Conservation (phyloP, 2,113 vertebrate genomes). For the Daphoenositta chrysoptera region DNA sequence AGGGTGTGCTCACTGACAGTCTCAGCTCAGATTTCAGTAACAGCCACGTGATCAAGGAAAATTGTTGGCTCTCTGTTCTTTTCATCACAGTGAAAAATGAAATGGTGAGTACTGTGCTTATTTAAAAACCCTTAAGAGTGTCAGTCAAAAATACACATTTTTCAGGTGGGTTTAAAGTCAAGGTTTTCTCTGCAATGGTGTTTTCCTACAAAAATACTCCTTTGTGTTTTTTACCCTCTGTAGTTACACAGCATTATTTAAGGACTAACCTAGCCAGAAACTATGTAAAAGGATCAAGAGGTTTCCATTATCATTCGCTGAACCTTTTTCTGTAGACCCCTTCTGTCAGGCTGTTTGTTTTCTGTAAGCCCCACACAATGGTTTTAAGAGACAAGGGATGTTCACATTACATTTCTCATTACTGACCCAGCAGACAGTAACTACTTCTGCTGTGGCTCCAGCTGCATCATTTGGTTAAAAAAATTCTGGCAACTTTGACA, state of each 20-base stretch:
- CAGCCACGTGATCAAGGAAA: neutral
- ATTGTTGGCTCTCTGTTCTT: neutral
- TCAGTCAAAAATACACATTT: neutral
- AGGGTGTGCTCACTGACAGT: neutral
- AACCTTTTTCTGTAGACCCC: neutral
- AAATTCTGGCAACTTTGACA: neutral
- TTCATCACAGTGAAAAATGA: neutral
- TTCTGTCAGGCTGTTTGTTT: neutral
- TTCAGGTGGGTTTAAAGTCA: neutral
- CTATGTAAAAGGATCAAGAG: neutral
- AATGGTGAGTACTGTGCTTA: neutral
- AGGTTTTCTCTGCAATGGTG: neutral
- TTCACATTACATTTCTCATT: neutral
- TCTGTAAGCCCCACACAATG: neutral
- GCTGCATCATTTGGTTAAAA: neutral
- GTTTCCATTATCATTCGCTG: neutral
- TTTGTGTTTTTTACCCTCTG: fast-evolving
- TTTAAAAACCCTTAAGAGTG: neutral
- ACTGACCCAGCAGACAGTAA: neutral
- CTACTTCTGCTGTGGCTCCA: neutral
- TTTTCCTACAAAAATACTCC: neutral
- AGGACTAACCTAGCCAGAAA: neutral
- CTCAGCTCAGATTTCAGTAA: neutral
- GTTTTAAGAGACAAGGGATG: neutral
- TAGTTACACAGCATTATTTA: neutral